phyloP scores from a whole-genome alignment of 1,140 invertebrate genomes.

The Cephus cinctus region DNA sequence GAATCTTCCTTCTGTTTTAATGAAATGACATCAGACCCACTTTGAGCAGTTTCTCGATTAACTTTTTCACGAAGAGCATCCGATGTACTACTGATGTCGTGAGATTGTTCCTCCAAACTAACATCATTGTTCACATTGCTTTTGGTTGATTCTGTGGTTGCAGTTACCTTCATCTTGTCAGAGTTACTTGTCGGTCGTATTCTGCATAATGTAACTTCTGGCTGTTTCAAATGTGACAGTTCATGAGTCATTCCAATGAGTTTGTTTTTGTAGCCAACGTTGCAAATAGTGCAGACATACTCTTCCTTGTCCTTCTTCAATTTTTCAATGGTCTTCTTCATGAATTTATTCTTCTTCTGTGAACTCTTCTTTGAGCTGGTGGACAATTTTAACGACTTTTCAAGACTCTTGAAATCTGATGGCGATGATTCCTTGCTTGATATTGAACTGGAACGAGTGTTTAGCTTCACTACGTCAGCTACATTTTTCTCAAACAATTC shows the following conservation, averaged over 20 bases:
- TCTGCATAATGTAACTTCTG: constrained; percentile 35
- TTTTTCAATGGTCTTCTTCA: neutral
- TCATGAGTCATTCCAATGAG: constrained; percentile 33
- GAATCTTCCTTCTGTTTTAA: neutral
- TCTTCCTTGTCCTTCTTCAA: neutral
- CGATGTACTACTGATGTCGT: constrained; percentile 3
- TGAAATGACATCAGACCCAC: no score
- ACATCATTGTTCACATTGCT: no score
- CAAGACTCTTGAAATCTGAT: neutral
- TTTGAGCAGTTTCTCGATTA: neutral
- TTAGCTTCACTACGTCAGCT: no score
- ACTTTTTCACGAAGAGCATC: neutral
- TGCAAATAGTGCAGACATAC: constrained; percentile 1
- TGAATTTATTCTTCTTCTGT: neutral
- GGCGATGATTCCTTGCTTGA: constrained; percentile 9
- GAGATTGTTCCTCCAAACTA: constrained; percentile 5
- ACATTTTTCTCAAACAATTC: neutral
- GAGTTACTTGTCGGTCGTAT: no score
- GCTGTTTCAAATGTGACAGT: constrained; percentile 40
- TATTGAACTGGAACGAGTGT: constrained; percentile 14
- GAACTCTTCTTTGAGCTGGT: neutral
- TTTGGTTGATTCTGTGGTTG: no score
- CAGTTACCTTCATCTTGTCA: no score
- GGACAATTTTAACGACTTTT: neutral
- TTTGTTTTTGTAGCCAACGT: constrained; percentile 32